Evolutionary conservation across 1,140 invertebrate species (phyloP).

Genomic region (Drosophila mayri): DNA sequence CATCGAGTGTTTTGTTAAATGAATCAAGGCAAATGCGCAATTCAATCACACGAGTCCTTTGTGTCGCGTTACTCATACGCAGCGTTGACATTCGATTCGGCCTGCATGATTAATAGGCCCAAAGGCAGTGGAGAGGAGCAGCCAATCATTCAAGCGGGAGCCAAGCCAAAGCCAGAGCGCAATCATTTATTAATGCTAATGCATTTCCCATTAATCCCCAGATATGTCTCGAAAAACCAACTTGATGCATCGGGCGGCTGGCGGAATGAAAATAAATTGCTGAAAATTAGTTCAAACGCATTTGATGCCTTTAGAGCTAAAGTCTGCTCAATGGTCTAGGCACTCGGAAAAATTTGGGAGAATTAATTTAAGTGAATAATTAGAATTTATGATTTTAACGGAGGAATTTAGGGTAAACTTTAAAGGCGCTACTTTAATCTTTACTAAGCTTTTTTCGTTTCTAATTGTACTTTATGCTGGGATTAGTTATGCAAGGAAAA

Average conservation of each 20-base stretch:
- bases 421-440: no score
- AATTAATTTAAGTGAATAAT: neutral
- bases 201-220: conserved; percentile 71
- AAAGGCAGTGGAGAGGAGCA: neutral
- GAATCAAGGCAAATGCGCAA: conserved; percentile 48
- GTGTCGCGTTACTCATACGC: conserved; percentile 47
- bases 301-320: conserved; percentile 70
- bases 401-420: no score
- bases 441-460: neutral
- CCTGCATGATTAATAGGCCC: conserved; percentile 23
- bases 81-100: conserved; percentile 37
- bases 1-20: conserved; percentile 49
- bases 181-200: conserved; percentile 73
- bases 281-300: conserved; percentile 78
- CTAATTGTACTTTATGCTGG: no score
- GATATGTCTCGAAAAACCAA: conserved; percentile 50
- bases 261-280: conserved; percentile 77
- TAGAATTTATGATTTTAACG: neutral
- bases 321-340: conserved; percentile 22
- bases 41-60: conserved; percentile 21
- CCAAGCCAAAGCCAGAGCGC: conserved; percentile 10
- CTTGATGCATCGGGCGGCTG: conserved; percentile 53
- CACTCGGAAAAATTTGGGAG: neutral
- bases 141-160: conserved; percentile 33
- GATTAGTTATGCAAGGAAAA: no score